These are phyloP conservation scores for Dermatemys mawii DNA, from an alignment of 2,113 vertebrate genomes.

Conservation along the genomic window DNA sequence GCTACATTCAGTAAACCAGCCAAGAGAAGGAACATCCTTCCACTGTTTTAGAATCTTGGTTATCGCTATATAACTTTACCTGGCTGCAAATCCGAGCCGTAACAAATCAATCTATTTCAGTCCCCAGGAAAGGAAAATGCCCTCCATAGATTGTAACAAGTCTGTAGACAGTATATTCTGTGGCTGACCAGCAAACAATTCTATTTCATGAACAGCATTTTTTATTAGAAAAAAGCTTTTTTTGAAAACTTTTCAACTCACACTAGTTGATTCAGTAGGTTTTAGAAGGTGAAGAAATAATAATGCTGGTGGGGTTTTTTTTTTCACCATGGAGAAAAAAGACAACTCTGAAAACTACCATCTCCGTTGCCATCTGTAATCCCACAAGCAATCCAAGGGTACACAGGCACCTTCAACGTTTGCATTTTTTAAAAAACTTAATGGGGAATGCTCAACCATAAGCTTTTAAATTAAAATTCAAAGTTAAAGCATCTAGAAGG, in stretches of 20 bases:
- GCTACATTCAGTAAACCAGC: rapidly evolving
- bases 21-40: not conserved
- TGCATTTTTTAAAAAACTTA: too few species aligned
- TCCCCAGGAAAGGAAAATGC: too few species aligned
- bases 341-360: not conserved
- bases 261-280: not conserved
- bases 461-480: not conserved
- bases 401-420: too few species aligned
- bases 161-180: not conserved
- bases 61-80: not conserved
- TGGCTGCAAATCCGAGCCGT: not conserved
- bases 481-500: not conserved
- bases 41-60: not conserved
- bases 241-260: not conserved
- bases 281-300: not conserved
- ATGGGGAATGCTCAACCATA: not conserved
- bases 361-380: not conserved
- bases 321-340: not conserved
- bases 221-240: not conserved
- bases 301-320: rapidly evolving
- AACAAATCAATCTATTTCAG: rapidly evolving
- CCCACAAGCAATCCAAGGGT: too few species aligned
- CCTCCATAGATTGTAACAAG: not conserved
- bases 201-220: not conserved
- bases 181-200: not conserved